Base-by-base conservation (phyloP, 2,888 invertebrate species). In the Dusona sp. region DNA sequence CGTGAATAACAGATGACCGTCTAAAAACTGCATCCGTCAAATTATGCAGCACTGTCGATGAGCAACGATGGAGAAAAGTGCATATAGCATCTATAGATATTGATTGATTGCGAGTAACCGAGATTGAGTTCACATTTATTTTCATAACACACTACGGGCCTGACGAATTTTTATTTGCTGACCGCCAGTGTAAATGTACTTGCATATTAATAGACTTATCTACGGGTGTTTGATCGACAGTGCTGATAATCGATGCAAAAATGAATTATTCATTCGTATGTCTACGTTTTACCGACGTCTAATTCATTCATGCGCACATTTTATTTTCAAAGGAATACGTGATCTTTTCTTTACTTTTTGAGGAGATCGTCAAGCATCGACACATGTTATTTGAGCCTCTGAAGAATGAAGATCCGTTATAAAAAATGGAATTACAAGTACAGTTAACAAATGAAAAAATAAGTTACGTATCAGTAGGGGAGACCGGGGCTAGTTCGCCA, bases 191-290 rank as follows among this genome's bases (percentile, higher is more conserved):
- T 19, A 42, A 74, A 42, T 61, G 42, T 38, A 19, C 68, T 73
- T 81, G 77, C 77, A 85, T 79, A 70, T 68, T 48, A 73, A 85
- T 79, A 57, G 70, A 57, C 68, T 54, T 9, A 57, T 57, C 57
- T 36, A 65, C 70, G 79, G 82, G 79, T 85, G 79, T 75, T 75
- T 64, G 85, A 85, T 85, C 85, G 85, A 75, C 64, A 79, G 70
- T 64, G 48, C 83, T 82, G 82, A 85, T 85, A 79, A 78, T 65
- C 48, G 38, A 22, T 48, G 79, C 25, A 19, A 25, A 75, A 38
- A 79, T 85, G 36, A 86, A 86, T 86, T 80, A 83, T 83, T 83
- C 83, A 86, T 80, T 83, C 65, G 19, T 75, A 45, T 54, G 65
- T 61, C 72, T 67, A 38, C 36, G 68, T 74, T 65, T 33, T 75